Evolutionary conservation across 1,140 invertebrate species (phyloP).

Genomic region (Drosophila triauraria): DNA sequence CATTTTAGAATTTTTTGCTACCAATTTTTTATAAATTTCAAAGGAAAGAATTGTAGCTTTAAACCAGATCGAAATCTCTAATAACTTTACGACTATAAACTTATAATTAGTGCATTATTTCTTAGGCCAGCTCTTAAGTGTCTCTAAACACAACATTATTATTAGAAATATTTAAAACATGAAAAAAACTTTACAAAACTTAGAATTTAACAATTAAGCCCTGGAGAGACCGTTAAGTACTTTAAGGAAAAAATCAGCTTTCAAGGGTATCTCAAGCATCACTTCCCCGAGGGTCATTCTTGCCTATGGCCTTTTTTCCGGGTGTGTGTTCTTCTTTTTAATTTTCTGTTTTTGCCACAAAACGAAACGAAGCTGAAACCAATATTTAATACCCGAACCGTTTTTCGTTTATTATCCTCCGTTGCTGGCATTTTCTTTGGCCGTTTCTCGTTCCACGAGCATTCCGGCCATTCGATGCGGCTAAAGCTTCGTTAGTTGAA

Average conservation of each 20-base stretch:
- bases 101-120: too few species aligned
- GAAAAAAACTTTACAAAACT: too few species aligned
- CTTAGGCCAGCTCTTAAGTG: too few species aligned
- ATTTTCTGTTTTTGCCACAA: constrained; percentile 38
- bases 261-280: not conserved
- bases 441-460: constrained; percentile 25
- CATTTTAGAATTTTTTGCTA: too few species aligned
- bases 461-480: constrained; percentile 46
- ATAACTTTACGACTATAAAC: too few species aligned
- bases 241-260: not conserved
- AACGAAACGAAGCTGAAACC: constrained; percentile 66
- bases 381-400: constrained; percentile 73
- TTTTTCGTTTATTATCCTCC: constrained; percentile 70
- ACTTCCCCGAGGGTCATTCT: not conserved
- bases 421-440: constrained; percentile 35
- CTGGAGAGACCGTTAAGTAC: not conserved
- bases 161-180: too few species aligned
- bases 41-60: not conserved
- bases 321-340: constrained; percentile 11
- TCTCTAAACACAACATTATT: too few species aligned
- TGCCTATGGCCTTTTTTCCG: not conserved
- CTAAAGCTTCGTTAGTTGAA: constrained; percentile 68
- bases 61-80: too few species aligned
- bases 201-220: not conserved
- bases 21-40: not conserved